Conservation (phyloP, 2,113 vertebrate species). For the Gambusia affinis region DNA sequence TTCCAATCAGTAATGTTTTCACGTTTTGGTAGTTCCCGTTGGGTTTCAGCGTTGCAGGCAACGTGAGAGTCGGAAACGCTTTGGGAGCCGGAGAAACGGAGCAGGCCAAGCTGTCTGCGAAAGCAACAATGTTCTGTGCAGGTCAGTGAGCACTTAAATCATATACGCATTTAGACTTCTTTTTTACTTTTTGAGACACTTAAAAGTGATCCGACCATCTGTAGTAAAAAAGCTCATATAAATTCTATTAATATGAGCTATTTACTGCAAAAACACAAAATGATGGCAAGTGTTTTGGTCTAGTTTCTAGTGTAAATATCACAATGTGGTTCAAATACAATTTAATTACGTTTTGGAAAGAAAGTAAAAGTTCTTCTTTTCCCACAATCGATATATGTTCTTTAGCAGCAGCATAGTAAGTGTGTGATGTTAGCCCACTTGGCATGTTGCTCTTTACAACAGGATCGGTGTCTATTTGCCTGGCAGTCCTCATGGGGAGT, state of each 20-base stretch:
- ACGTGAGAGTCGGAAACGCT: conserved; percentile 86
- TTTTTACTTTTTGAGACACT: not conserved
- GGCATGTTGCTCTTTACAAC: conserved; percentile 27
- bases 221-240: too few relatives aligned
- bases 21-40: conserved; percentile 80
- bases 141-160: conserved; percentile 27
- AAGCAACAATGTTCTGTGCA: conserved; percentile 66
- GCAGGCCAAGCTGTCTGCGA: conserved; percentile 82
- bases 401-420: not conserved
- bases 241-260: too few relatives aligned
- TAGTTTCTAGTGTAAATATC: too few relatives aligned
- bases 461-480: conserved; percentile 80
- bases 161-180: not conserved
- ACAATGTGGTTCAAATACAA: too few relatives aligned
- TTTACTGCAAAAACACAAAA: too few relatives aligned
- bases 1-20: not conserved
- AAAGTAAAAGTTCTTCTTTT: not conserved
- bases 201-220: not conserved
- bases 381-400: not conserved
- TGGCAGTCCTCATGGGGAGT: conserved; percentile 74
- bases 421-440: not conserved
- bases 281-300: too few relatives aligned
- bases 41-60: conserved; percentile 83
- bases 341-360: not conserved
- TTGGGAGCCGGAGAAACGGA: conserved; percentile 82